Conservation (phyloP, 30 jellyfish, hydroid and myxozoan genomes). For the Pseudorhiza aurosa region DNA sequence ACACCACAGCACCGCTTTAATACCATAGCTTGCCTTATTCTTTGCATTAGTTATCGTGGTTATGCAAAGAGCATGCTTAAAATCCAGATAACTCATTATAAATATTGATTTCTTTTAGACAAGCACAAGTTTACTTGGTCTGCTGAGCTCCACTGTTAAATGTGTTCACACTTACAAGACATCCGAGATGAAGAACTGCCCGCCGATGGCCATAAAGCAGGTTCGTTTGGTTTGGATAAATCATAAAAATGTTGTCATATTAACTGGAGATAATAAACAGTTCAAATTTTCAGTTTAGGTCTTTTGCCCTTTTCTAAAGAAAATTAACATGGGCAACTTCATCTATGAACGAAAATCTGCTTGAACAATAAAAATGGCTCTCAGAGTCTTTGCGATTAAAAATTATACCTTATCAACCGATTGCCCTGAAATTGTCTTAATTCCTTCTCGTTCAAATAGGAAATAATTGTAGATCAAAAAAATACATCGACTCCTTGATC, state of each 20-base stretch:
- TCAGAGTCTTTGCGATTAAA: too few relatives aligned
- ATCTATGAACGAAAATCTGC: too few relatives aligned
- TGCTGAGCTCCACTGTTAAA: slow-evolving; percentile 91
- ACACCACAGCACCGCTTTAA: too few relatives aligned
- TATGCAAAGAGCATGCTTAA: background rate
- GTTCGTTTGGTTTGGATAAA: slow-evolving; percentile 81
- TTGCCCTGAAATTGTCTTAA: too few relatives aligned
- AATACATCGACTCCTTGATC: too few relatives aligned
- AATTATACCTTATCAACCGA: too few relatives aligned
- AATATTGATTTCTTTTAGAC: slow-evolving; percentile 80
- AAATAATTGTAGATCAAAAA: too few relatives aligned
- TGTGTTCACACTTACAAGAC: slow-evolving; percentile 87
- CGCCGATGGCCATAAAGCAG: slow-evolving; percentile 41
- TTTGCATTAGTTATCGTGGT: background rate
- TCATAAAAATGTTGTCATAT: slow-evolving; percentile 74
- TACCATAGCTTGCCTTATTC: background rate
- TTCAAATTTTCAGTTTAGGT: slow-evolving; percentile 70
- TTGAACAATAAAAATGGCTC: too few relatives aligned
- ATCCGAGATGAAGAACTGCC: slow-evolving; percentile 51
- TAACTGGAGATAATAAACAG: slow-evolving; percentile 87
- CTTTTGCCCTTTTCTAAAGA: too few relatives aligned
- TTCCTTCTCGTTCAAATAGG: too few relatives aligned
- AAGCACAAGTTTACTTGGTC: slow-evolving; percentile 88
- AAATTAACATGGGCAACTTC: too few relatives aligned
- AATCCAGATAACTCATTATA: background rate